Base-by-base conservation (phyloP, 2,113 vertebrate genomes). In the Podarcis raffonei region DNA sequence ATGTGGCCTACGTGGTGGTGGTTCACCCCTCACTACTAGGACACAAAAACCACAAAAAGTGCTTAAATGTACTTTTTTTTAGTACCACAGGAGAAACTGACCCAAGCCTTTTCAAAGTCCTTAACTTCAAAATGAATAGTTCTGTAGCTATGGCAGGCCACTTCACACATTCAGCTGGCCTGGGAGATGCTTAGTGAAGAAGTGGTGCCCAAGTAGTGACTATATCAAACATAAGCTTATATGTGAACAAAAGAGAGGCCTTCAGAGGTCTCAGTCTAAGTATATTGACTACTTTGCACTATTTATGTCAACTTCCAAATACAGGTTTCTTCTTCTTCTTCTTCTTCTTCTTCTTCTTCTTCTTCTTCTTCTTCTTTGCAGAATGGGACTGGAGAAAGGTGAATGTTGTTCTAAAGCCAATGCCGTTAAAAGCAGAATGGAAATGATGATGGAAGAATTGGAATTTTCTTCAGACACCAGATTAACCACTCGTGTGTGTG, bases 381-480 rank as follows among this genome's bases (percentile, higher is more conserved):
- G 76, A 78, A 68, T 68, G 30, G 5, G 53, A 16, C 68, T 72
- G 68, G 25, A 39, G 53, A 35, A 62, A 81, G 6, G 22, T 76
- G 83, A 30, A 35, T 83, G 13, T 4, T 82, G 68, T 48, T 78
- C 3, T 13, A 68, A 48, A 89, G 42, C 72, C 59, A 84, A 89
- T 68, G 37, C 62, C 75, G 68, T 68, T 48, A 39, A 79, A 86
- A 48, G 1, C 37, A 77, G 23, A 76, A 32, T 66, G 74, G 74
- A 89, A 89, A 83, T 1, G n/a, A 57, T 83, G 72, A 20, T 84
- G 72, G 48, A 77, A 69, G 59, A 37, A 78, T 76, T 84, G 62
- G 62, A 84, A 39, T 78, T 89, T 84, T 88, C 39, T 25, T 69
- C 62, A 69, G 39, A 65, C 74, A 39, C 74, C 23, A 25, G 59